These are phyloP conservation scores for Corythornis vintsioides DNA, from an alignment of 2,113 vertebrate species.

Conservation along the genomic window DNA sequence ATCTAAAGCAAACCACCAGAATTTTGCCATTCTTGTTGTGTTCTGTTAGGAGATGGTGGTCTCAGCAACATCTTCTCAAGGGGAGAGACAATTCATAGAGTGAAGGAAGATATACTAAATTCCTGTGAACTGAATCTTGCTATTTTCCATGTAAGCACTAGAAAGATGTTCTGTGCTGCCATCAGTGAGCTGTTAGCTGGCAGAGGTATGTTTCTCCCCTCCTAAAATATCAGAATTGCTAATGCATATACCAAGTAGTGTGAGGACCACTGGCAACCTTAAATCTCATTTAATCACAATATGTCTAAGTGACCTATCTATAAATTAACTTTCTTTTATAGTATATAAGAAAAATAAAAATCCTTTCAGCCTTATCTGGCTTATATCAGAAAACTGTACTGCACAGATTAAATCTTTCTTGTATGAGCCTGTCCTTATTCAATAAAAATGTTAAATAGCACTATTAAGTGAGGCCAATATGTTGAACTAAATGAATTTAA, in stretches of 20 bases:
- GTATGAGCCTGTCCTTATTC: not conserved
- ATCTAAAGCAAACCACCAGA: not conserved
- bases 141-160: not conserved
- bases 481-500: not conserved
- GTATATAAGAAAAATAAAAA: conserved; percentile 7
- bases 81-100: not conserved
- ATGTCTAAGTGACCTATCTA: not conserved
- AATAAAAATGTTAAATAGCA: not conserved
- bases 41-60: not conserved
- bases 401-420: not conserved
- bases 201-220: not conserved
- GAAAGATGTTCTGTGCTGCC: not conserved
- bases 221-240: not conserved
- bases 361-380: not conserved
- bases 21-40: not conserved
- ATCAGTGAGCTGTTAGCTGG: not conserved
- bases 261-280: not conserved
- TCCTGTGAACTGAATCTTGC: not conserved
- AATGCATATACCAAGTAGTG: not conserved
- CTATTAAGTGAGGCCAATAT: not conserved
- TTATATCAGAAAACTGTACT: not conserved
- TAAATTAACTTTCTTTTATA: conserved; percentile 2
- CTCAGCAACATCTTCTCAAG: not conserved
- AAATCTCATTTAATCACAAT: not conserved
- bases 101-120: not conserved